These are phyloP conservation scores for Carcharodon carcharias DNA, from an alignment of 2,797 vertebrate species.

Conservation along the genomic window DNA sequence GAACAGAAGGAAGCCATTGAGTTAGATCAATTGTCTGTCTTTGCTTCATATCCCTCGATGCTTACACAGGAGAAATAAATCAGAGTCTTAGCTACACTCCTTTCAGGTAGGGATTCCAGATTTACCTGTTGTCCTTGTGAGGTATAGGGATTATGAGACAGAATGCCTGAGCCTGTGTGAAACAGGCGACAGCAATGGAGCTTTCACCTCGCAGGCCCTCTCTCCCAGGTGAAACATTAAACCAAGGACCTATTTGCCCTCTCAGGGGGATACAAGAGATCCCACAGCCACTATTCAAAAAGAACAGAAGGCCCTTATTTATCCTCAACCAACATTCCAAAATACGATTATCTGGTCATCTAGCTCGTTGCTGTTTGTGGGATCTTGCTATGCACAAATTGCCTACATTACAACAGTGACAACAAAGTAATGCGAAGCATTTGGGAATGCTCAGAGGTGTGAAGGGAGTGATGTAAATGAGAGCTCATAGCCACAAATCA, in stretches of 20 bases:
- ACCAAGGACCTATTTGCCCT: neutral
- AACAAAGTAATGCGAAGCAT: neutral
- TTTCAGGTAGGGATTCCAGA: neutral
- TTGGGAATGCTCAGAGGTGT: neutral
- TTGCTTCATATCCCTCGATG: neutral
- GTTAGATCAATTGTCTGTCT: neutral
- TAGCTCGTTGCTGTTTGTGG: neutral
- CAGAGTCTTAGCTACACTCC: neutral
- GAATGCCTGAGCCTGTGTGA: neutral
- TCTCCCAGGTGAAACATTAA: neutral
- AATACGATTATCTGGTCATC: neutral
- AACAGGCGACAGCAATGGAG: neutral
- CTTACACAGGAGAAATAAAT: neutral
- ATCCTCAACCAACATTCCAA: neutral
- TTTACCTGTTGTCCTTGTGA: neutral
- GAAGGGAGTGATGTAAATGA: neutral
- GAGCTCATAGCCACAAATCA: neutral
- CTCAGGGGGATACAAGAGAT: neutral
- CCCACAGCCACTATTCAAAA: neutral
- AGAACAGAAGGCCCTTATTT: neutral
- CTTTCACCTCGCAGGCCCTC: neutral
- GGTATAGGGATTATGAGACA: neutral
- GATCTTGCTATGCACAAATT: neutral
- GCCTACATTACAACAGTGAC: neutral
- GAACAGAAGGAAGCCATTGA: neutral